Conservation (phyloP, 2,888 invertebrate species). For the Copidosoma aretas region DNA sequence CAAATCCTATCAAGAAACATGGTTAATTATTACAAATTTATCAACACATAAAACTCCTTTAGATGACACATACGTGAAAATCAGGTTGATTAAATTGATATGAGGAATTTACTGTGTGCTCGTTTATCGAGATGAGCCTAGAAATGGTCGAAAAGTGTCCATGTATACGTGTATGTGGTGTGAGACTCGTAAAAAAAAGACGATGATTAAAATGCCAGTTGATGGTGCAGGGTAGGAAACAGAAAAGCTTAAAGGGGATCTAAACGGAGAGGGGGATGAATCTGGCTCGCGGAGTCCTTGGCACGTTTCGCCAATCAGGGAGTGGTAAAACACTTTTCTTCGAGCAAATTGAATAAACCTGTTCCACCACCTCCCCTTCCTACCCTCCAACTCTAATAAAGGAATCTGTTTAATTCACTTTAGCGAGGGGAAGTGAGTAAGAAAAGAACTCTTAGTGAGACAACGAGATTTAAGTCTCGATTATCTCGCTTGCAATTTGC, state of each 20-base stretch:
- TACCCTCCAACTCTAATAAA: constrained; percentile 16
- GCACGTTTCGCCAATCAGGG: constrained; percentile 30
- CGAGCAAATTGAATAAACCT: constrained; percentile 30
- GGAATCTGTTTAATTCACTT: constrained; percentile 31
- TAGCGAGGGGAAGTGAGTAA: constrained; percentile 13
- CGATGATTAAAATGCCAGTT: background rate
- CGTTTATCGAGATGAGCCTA: no score
- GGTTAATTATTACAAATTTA: no score
- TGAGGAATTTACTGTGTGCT: background rate
- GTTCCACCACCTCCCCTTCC: constrained; percentile 1
- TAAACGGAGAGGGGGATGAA: constrained; percentile 9
- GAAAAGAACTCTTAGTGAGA: constrained; percentile 22
- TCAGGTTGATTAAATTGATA: background rate
- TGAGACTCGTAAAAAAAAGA: no score
- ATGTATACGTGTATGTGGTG: no score
- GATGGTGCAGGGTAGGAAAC: background rate
- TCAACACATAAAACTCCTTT: no score
- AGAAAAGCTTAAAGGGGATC: background rate
- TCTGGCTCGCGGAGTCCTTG: constrained; percentile 17
- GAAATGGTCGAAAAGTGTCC: no score
- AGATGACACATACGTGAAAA: background rate
- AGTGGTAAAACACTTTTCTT: constrained; percentile 24
- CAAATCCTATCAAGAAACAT: no score
- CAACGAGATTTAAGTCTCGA: constrained; percentile 17
- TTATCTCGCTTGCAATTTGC: background rate